These are phyloP conservation scores for Cochlearius cochlearius DNA, from an alignment of 2,113 vertebrate species.

Conservation along the genomic window DNA sequence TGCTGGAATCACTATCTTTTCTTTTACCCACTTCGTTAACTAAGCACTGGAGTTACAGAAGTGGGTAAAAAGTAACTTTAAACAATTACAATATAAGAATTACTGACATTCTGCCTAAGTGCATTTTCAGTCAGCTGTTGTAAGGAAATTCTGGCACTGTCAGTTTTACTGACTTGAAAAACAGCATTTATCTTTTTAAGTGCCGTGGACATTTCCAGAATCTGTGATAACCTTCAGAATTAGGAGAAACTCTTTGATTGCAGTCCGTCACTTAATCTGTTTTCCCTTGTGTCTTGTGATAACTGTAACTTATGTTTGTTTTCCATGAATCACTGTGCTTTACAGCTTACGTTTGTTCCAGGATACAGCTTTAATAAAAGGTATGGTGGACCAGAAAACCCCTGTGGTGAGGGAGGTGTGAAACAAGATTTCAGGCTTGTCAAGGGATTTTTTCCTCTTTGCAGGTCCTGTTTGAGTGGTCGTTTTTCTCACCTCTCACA, in stretches of 20 bases:
- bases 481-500: background rate
- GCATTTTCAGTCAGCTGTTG: background rate
- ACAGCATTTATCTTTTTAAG: background rate
- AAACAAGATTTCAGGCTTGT: slow-evolving; percentile 19
- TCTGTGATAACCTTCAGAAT: background rate
- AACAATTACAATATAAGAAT: background rate
- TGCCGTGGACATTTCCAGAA: background rate
- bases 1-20: background rate
- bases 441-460: background rate
- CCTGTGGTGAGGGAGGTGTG: background rate
- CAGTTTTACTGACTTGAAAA: background rate
- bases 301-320: background rate
- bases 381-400: background rate
- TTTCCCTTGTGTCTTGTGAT: background rate
- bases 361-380: background rate
- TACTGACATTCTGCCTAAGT: background rate
- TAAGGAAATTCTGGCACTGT: background rate
- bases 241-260: background rate
- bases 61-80: background rate
- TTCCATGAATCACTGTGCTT: background rate
- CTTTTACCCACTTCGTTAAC: background rate
- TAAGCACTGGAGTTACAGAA: background rate
- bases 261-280: background rate
- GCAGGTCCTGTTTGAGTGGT: background rate
- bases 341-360: background rate